Evolutionary conservation across 2,113 vertebrate species (phyloP).

Genomic region (Podiceps cristatus): DNA sequence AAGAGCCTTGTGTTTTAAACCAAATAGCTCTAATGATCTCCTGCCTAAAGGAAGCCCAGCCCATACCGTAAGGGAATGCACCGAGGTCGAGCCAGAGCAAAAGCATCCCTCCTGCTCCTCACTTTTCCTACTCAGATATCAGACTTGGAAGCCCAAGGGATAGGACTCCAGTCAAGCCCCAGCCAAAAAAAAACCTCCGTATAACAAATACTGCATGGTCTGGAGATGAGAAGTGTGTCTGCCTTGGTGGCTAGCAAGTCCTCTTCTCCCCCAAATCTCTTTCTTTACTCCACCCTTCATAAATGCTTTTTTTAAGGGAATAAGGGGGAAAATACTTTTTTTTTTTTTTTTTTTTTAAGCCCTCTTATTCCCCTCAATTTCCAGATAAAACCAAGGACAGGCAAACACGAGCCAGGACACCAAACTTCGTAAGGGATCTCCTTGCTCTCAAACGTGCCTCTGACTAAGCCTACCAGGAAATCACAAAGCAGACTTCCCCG

Average conservation of each 20-base stretch:
- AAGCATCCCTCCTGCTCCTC: slow-evolving; percentile 15
- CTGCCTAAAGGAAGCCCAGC: background rate
- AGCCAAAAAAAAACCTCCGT: background rate
- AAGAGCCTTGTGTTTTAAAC: background rate
- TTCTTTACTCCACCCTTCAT: background rate
- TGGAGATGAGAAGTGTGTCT: background rate
- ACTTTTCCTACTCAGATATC: slow-evolving; percentile 33
- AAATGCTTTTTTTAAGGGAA: background rate
- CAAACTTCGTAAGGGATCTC: background rate
- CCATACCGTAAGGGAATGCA: slow-evolving; percentile 13
- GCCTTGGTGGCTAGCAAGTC: background rate
- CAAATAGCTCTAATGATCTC: background rate
- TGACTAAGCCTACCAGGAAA: background rate
- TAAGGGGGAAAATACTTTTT: background rate
- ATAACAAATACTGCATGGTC: background rate
- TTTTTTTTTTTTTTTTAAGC: no score
- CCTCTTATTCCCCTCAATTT: background rate
- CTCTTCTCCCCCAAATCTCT: background rate
- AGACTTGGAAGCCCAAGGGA: background rate
- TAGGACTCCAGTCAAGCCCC: background rate
- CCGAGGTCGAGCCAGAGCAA: slow-evolving; percentile 14
- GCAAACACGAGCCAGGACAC: background rate
- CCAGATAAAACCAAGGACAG: background rate
- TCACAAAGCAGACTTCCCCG: background rate
- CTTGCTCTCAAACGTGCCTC: background rate